A percentile compares a stretch with the other conserved stretches of the same genome.
Conservation (phyloP, 1,140 invertebrate species). For the Aphis craccivora region DNA sequence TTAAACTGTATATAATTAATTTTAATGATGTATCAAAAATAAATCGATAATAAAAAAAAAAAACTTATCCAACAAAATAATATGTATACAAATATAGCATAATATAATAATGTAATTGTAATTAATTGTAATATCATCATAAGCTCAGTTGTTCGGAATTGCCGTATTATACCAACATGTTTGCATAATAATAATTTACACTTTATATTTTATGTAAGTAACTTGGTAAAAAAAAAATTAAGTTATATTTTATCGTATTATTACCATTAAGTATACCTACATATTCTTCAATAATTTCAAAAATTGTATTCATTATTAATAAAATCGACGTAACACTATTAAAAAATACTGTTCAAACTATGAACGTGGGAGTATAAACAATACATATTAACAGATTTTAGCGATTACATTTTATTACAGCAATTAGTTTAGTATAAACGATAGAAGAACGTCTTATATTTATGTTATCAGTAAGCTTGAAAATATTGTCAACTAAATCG, state of each 20-base stretch:
- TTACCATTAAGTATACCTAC: background rate
- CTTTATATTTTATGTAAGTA: background rate
- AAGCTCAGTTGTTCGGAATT: background rate
- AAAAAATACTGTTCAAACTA: background rate
- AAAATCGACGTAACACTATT: background rate
- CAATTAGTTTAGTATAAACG: background rate
- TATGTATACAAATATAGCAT: background rate
- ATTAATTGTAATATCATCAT: background rate
- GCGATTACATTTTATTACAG: background rate
- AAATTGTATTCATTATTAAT: background rate
- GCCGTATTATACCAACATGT: background rate
- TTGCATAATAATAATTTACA: background rate
- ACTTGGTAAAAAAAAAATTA: background rate
- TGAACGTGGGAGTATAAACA: background rate
- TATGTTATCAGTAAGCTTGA: background rate
- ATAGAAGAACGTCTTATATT: background rate
- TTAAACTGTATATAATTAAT: background rate
- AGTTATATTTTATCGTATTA: background rate
- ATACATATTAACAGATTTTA: background rate
- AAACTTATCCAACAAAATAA: background rate
- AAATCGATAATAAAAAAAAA: background rate
- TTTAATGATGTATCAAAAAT: conserved; percentile 24
- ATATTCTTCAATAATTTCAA: background rate
- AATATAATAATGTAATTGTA: background rate
- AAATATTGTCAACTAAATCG: background rate